Evolutionary conservation across 2,888 invertebrate species (phyloP).

Genomic region (Ommatoiulus sabulosus): DNA sequence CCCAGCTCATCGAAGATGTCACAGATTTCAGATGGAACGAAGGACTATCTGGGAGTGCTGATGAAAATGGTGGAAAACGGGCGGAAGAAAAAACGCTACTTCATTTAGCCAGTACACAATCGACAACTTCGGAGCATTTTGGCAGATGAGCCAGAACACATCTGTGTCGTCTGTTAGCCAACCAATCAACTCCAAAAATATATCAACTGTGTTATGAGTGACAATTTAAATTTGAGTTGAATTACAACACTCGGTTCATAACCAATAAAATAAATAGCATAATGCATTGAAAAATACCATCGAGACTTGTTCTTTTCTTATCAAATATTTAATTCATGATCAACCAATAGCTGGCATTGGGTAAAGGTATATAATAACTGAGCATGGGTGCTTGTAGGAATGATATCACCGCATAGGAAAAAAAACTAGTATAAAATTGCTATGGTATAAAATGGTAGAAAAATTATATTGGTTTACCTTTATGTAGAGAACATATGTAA

Average conservation of each 20-base stretch:
- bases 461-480: background rate
- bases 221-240: too few species aligned
- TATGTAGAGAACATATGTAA: background rate
- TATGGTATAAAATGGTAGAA: background rate
- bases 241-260: too few species aligned
- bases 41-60: constrained; percentile 21
- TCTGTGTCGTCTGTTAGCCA: too few species aligned
- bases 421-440: constrained; percentile 1
- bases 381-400: background rate
- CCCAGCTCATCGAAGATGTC: background rate
- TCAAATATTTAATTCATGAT: background rate
- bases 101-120: too few species aligned
- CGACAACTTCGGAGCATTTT: background rate
- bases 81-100: background rate
- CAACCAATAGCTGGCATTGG: background rate
- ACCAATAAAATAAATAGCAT: background rate
- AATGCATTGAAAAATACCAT: background rate
- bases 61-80: constrained; percentile 46
- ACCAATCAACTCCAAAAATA: too few species aligned
- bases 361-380: background rate
- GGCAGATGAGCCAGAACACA: background rate
- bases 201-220: too few species aligned
- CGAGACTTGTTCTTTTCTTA: background rate
- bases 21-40: background rate
- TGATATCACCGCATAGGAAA: background rate